Evolutionary conservation across 1,140 invertebrate genomes (phyloP), one percentile per base, ranked within the genome.

Genomic region (Scylla paramamosain): DNA sequence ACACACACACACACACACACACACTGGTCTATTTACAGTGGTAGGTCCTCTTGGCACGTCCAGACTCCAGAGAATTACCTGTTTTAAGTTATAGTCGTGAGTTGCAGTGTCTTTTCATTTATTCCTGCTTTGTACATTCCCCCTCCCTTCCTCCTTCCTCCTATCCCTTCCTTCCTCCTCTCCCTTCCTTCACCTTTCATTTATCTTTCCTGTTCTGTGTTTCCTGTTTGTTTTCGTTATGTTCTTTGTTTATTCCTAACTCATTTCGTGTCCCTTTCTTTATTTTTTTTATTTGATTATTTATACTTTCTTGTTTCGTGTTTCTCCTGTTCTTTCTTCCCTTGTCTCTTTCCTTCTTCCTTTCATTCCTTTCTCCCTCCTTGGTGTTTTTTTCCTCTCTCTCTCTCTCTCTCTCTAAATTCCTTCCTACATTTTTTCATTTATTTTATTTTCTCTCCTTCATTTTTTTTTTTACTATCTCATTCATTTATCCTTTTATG

Each of bases 1-100:
- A 52, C 87, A 92, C 48, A 86, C 84, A 86, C 45, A 87, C 67
- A 92, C 31, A 77, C 31, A 77, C 67, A 77, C 67, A 93, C 87
- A 52, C 87, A 92, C 52, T 59, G 52, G 52, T 59, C 52, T 59
- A 59, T 59, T 59, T 59, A 59, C 20, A 59, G 12, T 8, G 10
- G 2, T 20, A 59, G 12, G 0, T 59, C 52, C 12, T 12, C 52
- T 59, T 59, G 52, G 52, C 52, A 59, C 52, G 10, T 12, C 52
- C 0, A 59, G 10, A 8, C 0, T 59, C 52, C 52, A 59, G 20
- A 20, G 52, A 59, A 59, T 59, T 59, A 59, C 52, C 10, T 59
- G 52, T 59, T 59, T 59, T 59, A 59, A 59, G 52, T 16, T 59
- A 12, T 59, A 59, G 10, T 16, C 3, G 52, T 59, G 52, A 59